These are phyloP conservation scores for Schrankia costaestrigalis DNA, from an alignment of 2,888 invertebrate genomes.

Conservation along the genomic window DNA sequence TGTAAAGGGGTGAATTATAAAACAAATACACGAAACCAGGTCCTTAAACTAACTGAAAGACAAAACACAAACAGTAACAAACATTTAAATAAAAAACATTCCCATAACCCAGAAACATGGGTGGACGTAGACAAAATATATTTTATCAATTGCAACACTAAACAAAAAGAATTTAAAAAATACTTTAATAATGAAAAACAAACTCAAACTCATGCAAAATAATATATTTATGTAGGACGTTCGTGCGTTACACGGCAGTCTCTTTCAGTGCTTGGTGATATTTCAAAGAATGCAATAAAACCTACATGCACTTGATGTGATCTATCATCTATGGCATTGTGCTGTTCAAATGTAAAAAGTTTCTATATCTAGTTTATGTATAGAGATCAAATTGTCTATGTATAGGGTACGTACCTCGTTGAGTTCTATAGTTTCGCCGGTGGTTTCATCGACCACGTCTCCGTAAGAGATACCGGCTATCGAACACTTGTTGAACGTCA, in stretches of 20 bases:
- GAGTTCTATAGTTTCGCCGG: conserved; percentile 93
- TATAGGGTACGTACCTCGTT: conserved; percentile 84
- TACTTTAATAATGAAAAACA: conserved; percentile 24
- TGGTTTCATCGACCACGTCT: conserved; percentile 91
- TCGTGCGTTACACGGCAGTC: conserved; percentile 38
- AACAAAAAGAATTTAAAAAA: conserved; percentile 24
- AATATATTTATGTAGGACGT: conserved; percentile 31
- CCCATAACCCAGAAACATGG: conserved; percentile 53
- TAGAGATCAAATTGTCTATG: background rate
- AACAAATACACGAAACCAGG: conserved; percentile 29
- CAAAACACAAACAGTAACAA: conserved; percentile 41
- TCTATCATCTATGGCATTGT: conserved; percentile 39
- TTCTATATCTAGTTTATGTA: conserved; percentile 9
- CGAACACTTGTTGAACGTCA: conserved; percentile 99
- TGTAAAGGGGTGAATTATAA: conserved; percentile 29
- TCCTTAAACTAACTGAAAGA: conserved; percentile 52
- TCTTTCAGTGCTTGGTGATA: conserved; percentile 27
- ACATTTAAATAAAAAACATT: conserved; percentile 44
- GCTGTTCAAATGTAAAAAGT: conserved; percentile 23
- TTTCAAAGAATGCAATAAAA: conserved; percentile 25
- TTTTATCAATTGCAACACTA: conserved; percentile 27
- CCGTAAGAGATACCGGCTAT: conserved; percentile 96
- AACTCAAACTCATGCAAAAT: conserved; percentile 58
- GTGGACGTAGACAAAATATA: conserved; percentile 45
- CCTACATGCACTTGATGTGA: conserved; percentile 31